These are phyloP conservation scores for Centropus unirufus DNA, from an alignment of 2,113 vertebrate genomes.

Conservation along the genomic window DNA sequence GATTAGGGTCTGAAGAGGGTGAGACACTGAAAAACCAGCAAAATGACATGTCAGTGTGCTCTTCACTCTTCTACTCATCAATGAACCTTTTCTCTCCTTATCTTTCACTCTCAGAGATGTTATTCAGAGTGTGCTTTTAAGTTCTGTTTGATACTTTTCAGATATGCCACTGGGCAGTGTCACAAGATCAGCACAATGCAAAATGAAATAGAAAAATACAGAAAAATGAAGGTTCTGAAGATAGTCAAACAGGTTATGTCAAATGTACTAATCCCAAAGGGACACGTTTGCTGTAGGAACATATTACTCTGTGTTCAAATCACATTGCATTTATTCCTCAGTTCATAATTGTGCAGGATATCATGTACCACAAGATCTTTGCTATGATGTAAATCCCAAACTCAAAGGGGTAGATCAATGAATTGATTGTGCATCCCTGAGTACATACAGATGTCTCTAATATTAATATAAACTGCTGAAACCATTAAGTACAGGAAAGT, in stretches of 20 bases:
- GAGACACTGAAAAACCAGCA: background rate
- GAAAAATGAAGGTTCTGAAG: background rate
- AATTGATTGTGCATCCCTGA: background rate
- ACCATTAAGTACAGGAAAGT: background rate
- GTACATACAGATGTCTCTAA: background rate
- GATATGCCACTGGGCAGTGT: background rate
- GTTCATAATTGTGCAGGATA: background rate
- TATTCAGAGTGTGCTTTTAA: background rate
- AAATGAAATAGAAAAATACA: background rate
- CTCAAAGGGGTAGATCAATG: background rate
- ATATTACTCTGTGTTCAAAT: background rate
- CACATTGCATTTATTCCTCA: background rate
- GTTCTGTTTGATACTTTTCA: background rate
- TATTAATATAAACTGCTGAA: background rate
- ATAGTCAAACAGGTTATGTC: background rate
- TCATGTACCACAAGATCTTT: background rate
- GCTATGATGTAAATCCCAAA: background rate
- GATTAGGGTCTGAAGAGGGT: background rate
- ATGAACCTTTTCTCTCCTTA: background rate
- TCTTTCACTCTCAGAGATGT: background rate
- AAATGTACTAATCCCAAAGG: background rate
- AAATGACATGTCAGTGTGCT: fast-evolving
- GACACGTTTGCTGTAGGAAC: background rate
- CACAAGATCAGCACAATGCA: background rate
- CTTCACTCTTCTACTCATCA: background rate